phyloP scores from a whole-genome alignment of 2,113 vertebrate genomes.

The Galbula dea region DNA sequence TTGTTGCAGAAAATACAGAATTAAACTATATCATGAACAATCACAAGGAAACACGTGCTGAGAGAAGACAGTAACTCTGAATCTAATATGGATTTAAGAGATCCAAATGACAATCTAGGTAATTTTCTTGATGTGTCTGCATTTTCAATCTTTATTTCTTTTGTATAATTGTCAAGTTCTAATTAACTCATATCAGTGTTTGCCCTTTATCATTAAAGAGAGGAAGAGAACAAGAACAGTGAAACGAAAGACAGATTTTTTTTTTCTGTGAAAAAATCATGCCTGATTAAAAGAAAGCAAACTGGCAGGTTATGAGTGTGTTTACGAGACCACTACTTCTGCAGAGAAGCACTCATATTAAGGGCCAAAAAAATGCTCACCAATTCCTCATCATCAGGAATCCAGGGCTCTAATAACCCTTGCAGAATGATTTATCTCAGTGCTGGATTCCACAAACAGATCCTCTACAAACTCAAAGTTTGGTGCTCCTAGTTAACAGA shows the following conservation, averaged over 20 bases:
- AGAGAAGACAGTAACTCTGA: not conserved
- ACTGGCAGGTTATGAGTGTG: not conserved
- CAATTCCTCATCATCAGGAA: not conserved
- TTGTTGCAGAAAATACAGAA: not conserved
- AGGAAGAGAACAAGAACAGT: not conserved
- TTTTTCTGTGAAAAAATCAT: not conserved
- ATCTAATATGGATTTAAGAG: not conserved
- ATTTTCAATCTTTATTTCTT: not conserved
- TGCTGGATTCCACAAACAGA: not conserved
- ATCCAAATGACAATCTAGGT: not conserved
- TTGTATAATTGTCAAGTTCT: not conserved
- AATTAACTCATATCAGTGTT: not conserved
- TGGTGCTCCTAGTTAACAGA: not conserved
- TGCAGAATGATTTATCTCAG: not conserved
- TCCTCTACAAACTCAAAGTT: not conserved
- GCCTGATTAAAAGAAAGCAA: constrained; percentile 16
- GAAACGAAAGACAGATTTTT: not conserved
- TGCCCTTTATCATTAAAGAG: not conserved
- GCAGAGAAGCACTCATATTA: not conserved
- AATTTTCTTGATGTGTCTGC: not conserved
- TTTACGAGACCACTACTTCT: not conserved
- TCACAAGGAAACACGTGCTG: not conserved
- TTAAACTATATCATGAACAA: not conserved
- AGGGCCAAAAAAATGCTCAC: not conserved
- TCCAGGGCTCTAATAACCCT: not conserved